Evolutionary conservation across 2,113 vertebrate genomes (phyloP).

Genomic region (Myiopsitta monachus): DNA sequence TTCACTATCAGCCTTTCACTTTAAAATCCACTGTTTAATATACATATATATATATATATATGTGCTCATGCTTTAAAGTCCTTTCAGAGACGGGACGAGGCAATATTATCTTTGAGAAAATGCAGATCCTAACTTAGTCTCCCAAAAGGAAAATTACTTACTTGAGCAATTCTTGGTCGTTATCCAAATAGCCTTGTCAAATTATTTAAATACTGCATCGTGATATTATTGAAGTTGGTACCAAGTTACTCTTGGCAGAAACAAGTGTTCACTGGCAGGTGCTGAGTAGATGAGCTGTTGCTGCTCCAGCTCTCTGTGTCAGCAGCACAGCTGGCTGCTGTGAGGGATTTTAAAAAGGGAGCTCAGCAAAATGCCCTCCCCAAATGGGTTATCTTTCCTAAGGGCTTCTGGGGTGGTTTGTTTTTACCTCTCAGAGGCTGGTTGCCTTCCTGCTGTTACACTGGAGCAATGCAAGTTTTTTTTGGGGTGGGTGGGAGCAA

Average conservation of each 20-base stretch:
- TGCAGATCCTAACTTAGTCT: constrained; percentile 40
- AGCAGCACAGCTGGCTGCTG: constrained; percentile 72
- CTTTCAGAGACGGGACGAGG: constrained; percentile 19
- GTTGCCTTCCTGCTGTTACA: constrained; percentile 71
- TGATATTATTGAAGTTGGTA: constrained; percentile 85
- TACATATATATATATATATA: no score
- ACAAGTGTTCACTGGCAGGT: constrained; percentile 82
- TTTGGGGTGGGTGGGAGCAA: neutral
- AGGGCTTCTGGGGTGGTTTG: constrained; percentile 70
- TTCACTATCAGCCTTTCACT: neutral
- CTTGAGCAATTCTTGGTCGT: constrained; percentile 67
- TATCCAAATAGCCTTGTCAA: constrained; percentile 76
- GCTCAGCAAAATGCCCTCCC: constrained; percentile 65
- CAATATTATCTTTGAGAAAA: constrained; percentile 66
- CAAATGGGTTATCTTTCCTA: constrained; percentile 34
- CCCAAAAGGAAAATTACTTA: constrained; percentile 76
- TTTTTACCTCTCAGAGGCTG: constrained; percentile 68
- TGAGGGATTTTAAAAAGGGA: constrained; percentile 71
- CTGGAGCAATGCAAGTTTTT: constrained; percentile 69
- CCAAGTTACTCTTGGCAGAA: constrained; percentile 80
- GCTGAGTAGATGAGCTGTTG: constrained; percentile 79
- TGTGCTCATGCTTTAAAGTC: neutral
- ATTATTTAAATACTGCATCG: constrained; percentile 79
- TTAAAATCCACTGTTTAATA: neutral
- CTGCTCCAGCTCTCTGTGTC: constrained; percentile 79